A percentile compares a stretch with the other conserved stretches of the same genome.
These are phyloP conservation scores for Molossus molossus DNA, from an alignment of 2,797 vertebrate genomes.

Conservation along the genomic window DNA sequence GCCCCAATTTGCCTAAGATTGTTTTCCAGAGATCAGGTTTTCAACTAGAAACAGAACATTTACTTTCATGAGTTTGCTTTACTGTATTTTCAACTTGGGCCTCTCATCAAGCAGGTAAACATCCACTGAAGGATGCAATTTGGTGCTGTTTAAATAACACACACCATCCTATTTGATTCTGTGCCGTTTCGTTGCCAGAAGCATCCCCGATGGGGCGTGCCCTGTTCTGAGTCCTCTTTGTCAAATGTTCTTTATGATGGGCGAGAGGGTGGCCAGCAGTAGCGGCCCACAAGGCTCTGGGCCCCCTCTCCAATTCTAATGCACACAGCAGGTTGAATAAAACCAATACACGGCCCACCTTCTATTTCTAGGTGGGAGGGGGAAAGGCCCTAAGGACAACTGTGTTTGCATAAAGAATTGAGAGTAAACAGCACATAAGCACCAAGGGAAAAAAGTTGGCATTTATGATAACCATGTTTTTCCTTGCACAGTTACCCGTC, in stretches of 20 bases:
- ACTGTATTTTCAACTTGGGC: constrained; percentile 71
- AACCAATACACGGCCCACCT: constrained; percentile 49
- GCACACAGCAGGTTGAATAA: constrained; percentile 62
- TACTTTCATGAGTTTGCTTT: constrained; percentile 69
- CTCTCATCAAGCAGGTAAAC: constrained; percentile 69
- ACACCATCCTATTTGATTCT: constrained; percentile 58
- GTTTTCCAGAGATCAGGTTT: constrained; percentile 27
- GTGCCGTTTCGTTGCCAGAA: constrained; percentile 48
- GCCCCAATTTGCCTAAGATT: not conserved
- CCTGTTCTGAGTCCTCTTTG: constrained; percentile 60
- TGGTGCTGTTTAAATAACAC: constrained; percentile 72
- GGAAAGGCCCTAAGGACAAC: constrained; percentile 27
- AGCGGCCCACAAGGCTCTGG: constrained; percentile 32
- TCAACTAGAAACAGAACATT: constrained; percentile 57
- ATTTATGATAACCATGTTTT: constrained; percentile 43
- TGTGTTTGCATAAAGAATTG: constrained; percentile 65
- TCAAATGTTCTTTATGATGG: constrained; percentile 54
- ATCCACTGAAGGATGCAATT: constrained; percentile 70
- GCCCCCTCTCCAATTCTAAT: constrained; percentile 32
- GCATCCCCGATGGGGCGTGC: constrained; percentile 37
- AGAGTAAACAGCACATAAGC: constrained; percentile 61
- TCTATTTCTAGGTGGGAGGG: constrained; percentile 48
- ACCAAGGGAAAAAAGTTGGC: not conserved
- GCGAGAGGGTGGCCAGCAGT: not conserved
- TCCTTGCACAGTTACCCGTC: constrained; percentile 55